phyloP scores from a whole-genome alignment of 2,113 vertebrate species.

The Mustela nigripes region DNA sequence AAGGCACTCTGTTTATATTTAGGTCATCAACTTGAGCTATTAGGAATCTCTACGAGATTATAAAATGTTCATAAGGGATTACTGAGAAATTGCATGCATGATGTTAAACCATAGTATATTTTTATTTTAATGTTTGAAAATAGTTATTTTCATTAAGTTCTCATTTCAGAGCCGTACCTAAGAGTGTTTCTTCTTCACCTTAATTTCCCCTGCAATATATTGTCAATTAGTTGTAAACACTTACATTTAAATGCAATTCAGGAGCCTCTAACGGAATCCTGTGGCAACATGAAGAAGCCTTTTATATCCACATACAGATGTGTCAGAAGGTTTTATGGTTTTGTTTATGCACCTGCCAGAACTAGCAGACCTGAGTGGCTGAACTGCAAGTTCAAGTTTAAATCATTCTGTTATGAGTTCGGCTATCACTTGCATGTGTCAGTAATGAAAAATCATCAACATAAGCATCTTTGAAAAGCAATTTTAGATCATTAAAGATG shows the following conservation, averaged over 20 bases:
- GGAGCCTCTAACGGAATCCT: constrained; percentile 64
- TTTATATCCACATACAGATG: background rate
- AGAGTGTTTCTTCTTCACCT: background rate
- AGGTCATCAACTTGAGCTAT: background rate
- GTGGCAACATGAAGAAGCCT: constrained; percentile 51
- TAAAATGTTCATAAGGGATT: background rate
- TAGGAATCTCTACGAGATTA: background rate
- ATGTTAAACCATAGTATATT: background rate
- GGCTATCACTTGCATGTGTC: constrained; percentile 30
- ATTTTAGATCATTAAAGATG: constrained; percentile 76
- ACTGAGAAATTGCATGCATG: constrained; percentile 17
- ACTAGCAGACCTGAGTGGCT: constrained; percentile 7
- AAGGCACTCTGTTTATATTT: background rate
- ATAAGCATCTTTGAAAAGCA: constrained; percentile 70
- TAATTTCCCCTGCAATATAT: background rate
- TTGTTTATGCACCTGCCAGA: constrained; percentile 41
- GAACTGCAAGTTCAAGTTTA: constrained; percentile 24
- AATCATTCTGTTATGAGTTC: constrained; percentile 60
- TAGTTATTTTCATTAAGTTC: constrained; percentile 28
- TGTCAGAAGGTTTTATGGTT: constrained; percentile 47
- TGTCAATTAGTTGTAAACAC: constrained; percentile 53
- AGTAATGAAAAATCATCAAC: constrained; percentile 72
- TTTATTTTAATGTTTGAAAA: constrained; percentile 24
- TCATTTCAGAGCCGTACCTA: background rate
- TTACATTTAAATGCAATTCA: constrained; percentile 31